phyloP scores from a whole-genome alignment of 2,113 vertebrate genomes.

The Tichodroma muraria region DNA sequence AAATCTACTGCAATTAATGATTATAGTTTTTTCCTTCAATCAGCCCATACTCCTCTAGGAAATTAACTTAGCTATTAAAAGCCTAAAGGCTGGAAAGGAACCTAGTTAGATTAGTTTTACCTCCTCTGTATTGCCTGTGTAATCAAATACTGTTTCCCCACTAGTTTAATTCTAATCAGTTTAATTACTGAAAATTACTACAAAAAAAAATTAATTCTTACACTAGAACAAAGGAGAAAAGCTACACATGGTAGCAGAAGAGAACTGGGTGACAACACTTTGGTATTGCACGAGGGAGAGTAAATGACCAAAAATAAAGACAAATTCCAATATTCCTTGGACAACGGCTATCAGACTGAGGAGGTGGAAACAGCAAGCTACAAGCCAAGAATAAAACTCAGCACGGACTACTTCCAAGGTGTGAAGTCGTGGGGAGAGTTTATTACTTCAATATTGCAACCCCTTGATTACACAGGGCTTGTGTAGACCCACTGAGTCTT shows the following conservation, averaged over 20 bases:
- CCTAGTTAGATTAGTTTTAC: conserved; percentile 56
- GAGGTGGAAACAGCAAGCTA: background rate
- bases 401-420: background rate
- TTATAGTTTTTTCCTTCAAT: conserved; percentile 60
- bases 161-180: conserved; percentile 61
- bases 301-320: background rate
- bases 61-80: conserved; percentile 65
- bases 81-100: conserved; percentile 50
- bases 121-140: conserved; percentile 44
- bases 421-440: background rate
- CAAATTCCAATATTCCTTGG: background rate
- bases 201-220: background rate
- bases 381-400: background rate
- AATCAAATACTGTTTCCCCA: conserved; percentile 55
- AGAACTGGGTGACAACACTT: background rate
- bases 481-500: background rate
- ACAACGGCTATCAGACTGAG: background rate
- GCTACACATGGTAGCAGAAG: background rate
- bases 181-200: conserved; percentile 62
- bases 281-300: background rate
- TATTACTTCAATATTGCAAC: background rate
- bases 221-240: conserved; percentile 7
- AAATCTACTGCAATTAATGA: conserved; percentile 56
- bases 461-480: background rate
- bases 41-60: conserved; percentile 48